These are phyloP conservation scores for Ameiurus melas DNA, from an alignment of 2,113 vertebrate species.

Conservation along the genomic window DNA sequence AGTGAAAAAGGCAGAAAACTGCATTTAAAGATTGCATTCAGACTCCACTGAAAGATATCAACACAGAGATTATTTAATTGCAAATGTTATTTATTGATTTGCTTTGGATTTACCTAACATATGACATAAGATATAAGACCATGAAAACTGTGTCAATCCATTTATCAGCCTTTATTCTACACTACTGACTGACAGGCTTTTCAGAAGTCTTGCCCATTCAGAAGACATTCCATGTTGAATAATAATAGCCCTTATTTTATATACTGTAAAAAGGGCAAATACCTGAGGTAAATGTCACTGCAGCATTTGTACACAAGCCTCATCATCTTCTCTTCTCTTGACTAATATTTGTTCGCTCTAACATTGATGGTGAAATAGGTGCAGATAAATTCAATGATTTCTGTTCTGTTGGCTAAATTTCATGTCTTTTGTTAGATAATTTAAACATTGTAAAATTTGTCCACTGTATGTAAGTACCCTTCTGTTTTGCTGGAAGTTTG, in stretches of 20 bases:
- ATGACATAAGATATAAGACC: background rate
- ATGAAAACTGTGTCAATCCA: background rate
- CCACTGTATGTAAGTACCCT: background rate
- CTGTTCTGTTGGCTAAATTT: background rate
- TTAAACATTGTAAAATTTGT: background rate
- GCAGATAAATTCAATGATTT: background rate
- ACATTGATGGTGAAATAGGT: background rate
- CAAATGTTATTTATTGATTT: slow-evolving; percentile 3
- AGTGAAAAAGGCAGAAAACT: background rate
- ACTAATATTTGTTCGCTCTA: background rate
- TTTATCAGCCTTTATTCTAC: background rate
- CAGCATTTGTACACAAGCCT: background rate
- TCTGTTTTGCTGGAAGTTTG: background rate
- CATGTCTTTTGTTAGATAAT: background rate
- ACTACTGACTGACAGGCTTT: background rate
- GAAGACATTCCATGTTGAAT: background rate
- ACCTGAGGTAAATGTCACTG: background rate
- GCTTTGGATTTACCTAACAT: background rate
- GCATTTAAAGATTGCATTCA: background rate
- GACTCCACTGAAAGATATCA: background rate
- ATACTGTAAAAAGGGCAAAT: background rate
- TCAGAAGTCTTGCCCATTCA: background rate
- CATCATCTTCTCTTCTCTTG: background rate
- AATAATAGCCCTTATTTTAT: background rate
- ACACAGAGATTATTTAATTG: background rate